These are phyloP conservation scores for Phaenicophaeus curvirostris DNA, from an alignment of 2,797 vertebrate species.

Conservation along the genomic window DNA sequence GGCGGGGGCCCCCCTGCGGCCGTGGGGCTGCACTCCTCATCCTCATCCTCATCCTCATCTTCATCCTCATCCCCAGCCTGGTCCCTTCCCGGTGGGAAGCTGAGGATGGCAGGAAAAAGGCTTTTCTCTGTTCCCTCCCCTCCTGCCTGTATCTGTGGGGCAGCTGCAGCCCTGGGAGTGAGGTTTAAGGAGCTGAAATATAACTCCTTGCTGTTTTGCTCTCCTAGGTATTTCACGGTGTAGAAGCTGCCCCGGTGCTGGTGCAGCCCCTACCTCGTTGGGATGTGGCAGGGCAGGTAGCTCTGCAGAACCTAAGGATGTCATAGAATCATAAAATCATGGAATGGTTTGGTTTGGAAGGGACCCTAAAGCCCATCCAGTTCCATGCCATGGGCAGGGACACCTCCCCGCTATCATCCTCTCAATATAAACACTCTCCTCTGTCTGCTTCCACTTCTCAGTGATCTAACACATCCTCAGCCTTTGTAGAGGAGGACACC, in stretches of 20 bases:
- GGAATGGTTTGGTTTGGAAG: too few species aligned
- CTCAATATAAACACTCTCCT: too few species aligned
- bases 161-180: neutral
- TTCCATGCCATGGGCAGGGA: too few species aligned
- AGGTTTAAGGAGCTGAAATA: neutral
- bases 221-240: rapidly evolving
- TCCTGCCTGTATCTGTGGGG: too few species aligned
- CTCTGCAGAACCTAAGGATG: neutral
- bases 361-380: too few species aligned
- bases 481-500: too few species aligned
- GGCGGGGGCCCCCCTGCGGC: slow-evolving; percentile 29
- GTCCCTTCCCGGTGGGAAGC: neutral
- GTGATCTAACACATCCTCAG: too few species aligned
- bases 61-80: too few species aligned
- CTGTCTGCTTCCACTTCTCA: too few species aligned
- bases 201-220: rapidly evolving
- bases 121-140: too few species aligned
- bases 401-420: too few species aligned
- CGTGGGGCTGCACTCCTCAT: neutral
- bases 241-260: neutral
- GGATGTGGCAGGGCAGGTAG: neutral
- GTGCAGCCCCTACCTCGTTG: rapidly evolving
- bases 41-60: neutral
- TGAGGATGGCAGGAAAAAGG: rapidly evolving
- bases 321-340: too few species aligned